A percentile compares a stretch with the other conserved stretches of the same genome.
These are phyloP conservation scores for Ptychochromis oligacanthus DNA, from an alignment of 2,113 vertebrate species.

Conservation along the genomic window DNA sequence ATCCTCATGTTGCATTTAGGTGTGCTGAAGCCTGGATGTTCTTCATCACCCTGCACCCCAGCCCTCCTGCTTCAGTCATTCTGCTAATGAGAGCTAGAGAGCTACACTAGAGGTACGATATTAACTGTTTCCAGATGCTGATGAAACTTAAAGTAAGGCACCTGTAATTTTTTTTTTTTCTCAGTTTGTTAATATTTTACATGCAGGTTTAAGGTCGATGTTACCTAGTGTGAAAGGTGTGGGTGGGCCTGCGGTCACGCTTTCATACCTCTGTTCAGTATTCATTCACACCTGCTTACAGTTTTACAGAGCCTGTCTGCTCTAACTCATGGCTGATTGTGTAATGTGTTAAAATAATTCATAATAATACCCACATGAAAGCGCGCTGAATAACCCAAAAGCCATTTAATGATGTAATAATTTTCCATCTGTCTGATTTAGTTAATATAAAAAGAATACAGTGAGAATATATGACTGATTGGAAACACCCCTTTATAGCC, in stretches of 20 bases:
- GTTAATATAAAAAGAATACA: constrained; percentile 12
- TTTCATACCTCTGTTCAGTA: constrained; percentile 28
- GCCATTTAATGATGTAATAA: constrained; percentile 38
- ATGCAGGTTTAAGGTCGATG: constrained; percentile 28
- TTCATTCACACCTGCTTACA: constrained; percentile 64
- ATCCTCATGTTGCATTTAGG: constrained; percentile 37
- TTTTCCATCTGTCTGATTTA: constrained; percentile 38
- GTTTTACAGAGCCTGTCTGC: constrained; percentile 61
- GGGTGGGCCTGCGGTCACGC: constrained; percentile 43
- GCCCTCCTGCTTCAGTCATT: constrained; percentile 26
- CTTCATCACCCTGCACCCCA: constrained; percentile 54
- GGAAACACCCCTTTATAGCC: constrained; percentile 11
- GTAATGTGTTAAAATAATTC: constrained; percentile 63
- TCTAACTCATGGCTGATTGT: constrained; percentile 62
- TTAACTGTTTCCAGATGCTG: constrained; percentile 78
- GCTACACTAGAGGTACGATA: constrained; percentile 56
- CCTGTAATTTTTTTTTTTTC: constrained; percentile 72
- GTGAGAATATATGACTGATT: constrained; percentile 2
- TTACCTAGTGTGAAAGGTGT: constrained; percentile 52
- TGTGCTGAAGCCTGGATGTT: constrained; percentile 43
- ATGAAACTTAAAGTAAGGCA: constrained; percentile 66
- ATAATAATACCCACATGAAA: constrained; percentile 59
- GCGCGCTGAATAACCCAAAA: constrained; percentile 13
- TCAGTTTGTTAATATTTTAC: constrained; percentile 70
- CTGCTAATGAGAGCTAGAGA: constrained; percentile 69